These are phyloP conservation scores for Drosophila yakuba DNA, from an alignment of 1,140 invertebrate genomes.

Conservation along the genomic window DNA sequence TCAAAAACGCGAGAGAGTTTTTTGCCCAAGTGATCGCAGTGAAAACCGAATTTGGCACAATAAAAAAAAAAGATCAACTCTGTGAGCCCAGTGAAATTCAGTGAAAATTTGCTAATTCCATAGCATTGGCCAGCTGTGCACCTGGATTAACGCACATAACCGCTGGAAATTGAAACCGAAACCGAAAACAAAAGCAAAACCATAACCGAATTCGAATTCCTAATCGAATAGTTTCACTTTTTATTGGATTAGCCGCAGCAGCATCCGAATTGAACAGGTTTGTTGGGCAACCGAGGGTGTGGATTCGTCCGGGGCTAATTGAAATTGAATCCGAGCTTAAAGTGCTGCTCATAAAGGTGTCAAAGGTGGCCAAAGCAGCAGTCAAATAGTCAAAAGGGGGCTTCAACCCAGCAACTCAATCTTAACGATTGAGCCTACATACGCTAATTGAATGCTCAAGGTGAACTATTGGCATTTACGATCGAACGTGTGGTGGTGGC, in stretches of 20 bases:
- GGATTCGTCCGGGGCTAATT: constrained; percentile 30
- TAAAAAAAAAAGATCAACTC: neutral
- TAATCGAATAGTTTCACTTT: constrained; percentile 74
- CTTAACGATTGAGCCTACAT: neutral
- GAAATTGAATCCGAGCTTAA: constrained; percentile 54
- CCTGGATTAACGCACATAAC: constrained; percentile 75
- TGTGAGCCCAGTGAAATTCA: constrained; percentile 51
- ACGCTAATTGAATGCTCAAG: constrained; percentile 53
- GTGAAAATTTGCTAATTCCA: constrained; percentile 75
- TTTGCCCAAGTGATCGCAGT: constrained; percentile 56
- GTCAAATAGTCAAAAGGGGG: too few species aligned
- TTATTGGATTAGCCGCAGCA: constrained; percentile 76
- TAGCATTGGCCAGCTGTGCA: constrained; percentile 51
- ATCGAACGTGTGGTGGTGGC: neutral
- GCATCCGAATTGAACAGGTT: constrained; percentile 65
- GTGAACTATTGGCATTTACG: constrained; percentile 69
- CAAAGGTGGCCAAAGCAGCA: constrained; percentile 21
- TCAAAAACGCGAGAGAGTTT: constrained; percentile 54
- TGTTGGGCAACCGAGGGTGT: constrained; percentile 60
- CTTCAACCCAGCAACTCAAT: neutral
- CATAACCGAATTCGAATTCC: neutral
- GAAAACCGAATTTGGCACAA: constrained; percentile 69
- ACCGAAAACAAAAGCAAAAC: constrained; percentile 18
- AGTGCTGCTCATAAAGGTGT: constrained; percentile 36
- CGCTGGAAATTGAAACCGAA: constrained; percentile 19